Percentiles rank a stretch among this genome's conserved stretches.
phyloP scores from a whole-genome alignment of 1,140 invertebrate genomes.

The Drosophila bipectinata region DNA sequence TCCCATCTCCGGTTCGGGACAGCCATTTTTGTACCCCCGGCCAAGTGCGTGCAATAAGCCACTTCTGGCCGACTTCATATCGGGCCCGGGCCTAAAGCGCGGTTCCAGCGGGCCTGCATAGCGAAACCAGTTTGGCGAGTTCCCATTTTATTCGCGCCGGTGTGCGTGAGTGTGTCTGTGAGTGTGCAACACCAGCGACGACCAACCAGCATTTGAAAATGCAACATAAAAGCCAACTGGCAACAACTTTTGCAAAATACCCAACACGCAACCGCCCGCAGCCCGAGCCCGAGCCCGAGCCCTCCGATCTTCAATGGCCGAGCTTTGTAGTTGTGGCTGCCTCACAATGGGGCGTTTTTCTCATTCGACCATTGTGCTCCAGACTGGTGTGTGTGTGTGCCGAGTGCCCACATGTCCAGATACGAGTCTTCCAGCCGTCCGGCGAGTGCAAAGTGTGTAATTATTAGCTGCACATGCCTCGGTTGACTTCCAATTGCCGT shows the following conservation, averaged over 20 bases:
- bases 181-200: constrained; percentile 58
- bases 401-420: constrained; percentile 64
- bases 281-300: no score
- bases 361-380: constrained; percentile 51
- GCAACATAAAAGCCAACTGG: constrained; percentile 77
- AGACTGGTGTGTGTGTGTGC: constrained; percentile 9
- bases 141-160: constrained; percentile 33
- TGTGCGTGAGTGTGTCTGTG: constrained; percentile 17
- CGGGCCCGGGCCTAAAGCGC: constrained; percentile 72
- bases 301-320: constrained; percentile 60
- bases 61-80: constrained; percentile 53
- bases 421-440: constrained; percentile 43
- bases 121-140: constrained; percentile 77
- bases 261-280: constrained; percentile 60
- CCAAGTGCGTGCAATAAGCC: constrained; percentile 69
- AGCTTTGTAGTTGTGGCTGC: constrained; percentile 50
- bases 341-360: constrained; percentile 78
- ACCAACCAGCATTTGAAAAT: constrained; percentile 82
- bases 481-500: constrained; percentile 69
- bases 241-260: constrained; percentile 72
- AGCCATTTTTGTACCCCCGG: constrained; percentile 59
- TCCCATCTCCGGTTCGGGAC: constrained; percentile 11
- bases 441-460: constrained; percentile 59
- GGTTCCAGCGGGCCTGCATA: constrained; percentile 66
- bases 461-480: constrained; percentile 70